These are phyloP conservation scores for Ridgeia piscesae DNA, from an alignment of 1,140 invertebrate species.

Conservation along the genomic window DNA sequence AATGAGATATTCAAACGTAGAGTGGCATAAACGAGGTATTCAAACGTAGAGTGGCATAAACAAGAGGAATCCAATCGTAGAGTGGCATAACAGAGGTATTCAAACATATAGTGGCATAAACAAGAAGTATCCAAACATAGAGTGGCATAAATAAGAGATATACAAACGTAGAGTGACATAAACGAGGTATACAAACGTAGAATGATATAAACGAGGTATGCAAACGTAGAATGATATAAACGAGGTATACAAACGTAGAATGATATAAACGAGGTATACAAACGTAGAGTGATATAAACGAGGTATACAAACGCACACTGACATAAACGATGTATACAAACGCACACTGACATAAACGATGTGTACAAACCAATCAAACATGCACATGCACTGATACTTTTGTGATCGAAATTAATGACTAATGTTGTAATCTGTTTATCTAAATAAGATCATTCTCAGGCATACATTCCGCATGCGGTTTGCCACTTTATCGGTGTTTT, in stretches of 20 bases:
- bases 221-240: neutral
- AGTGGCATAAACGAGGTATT: neutral
- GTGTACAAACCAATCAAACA: too few species aligned
- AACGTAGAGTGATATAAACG: neutral
- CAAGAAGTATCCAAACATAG: neutral
- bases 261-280: neutral
- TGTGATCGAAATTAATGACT: too few species aligned
- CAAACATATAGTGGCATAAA: neutral
- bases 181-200: neutral
- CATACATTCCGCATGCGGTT: too few species aligned
- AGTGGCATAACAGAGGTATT: neutral
- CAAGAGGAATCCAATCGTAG: neutral
- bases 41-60: neutral
- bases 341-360: too few species aligned
- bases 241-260: neutral
- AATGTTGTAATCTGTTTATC: too few species aligned
- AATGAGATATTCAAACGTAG: neutral
- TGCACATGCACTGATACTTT: too few species aligned
- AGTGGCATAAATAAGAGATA: neutral
- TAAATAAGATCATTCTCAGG: too few species aligned
- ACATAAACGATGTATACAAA: too few species aligned
- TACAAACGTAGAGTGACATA: neutral
- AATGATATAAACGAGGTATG: neutral
- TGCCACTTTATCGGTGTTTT: too few species aligned
- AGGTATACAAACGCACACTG: neutral